phyloP scores from a whole-genome alignment of 30 jellyfish, hydroid and myxozoan genomes.

The Calvadosia cruxmelitensis region DNA sequence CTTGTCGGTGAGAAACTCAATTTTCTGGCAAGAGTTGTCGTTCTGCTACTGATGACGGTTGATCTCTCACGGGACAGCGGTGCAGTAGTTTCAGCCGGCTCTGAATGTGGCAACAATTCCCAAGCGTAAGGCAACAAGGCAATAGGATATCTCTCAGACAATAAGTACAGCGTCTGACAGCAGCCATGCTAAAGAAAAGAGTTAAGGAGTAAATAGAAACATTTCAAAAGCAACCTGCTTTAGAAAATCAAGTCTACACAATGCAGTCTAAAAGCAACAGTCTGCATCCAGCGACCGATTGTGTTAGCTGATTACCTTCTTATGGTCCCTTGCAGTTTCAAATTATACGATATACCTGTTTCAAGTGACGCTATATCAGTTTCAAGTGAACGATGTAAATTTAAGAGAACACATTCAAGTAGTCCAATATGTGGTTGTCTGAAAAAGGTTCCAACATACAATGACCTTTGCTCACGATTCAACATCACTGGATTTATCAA shows the following conservation, averaged over 20 bases:
- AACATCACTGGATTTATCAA: too few relatives aligned
- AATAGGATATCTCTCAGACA: constrained; percentile 74
- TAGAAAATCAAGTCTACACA: background rate
- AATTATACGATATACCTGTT: too few relatives aligned
- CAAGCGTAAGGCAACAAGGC: constrained; percentile 75
- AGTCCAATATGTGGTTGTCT: too few relatives aligned
- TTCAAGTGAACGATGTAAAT: too few relatives aligned
- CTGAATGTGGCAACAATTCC: constrained; percentile 72
- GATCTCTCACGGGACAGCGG: constrained; percentile 43
- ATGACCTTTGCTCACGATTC: too few relatives aligned
- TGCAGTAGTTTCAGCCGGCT: constrained; percentile 18
- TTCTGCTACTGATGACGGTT: constrained; percentile 6
- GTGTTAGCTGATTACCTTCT: too few relatives aligned
- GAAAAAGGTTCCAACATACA: too few relatives aligned
- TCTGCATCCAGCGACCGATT: too few relatives aligned
- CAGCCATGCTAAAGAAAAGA: constrained; percentile 63
- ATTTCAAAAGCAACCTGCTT: too few relatives aligned
- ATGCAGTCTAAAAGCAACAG: background rate
- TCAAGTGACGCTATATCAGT: too few relatives aligned
- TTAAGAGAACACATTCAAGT: too few relatives aligned
- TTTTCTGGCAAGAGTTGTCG: constrained; percentile 24
- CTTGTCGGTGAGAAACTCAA: constrained; percentile 40
- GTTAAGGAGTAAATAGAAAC: background rate
- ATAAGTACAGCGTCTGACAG: constrained; percentile 52
- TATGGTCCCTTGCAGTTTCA: too few relatives aligned